phyloP scores from a whole-genome alignment of 2,888 invertebrate species.

The Neoscelio sp. region DNA sequence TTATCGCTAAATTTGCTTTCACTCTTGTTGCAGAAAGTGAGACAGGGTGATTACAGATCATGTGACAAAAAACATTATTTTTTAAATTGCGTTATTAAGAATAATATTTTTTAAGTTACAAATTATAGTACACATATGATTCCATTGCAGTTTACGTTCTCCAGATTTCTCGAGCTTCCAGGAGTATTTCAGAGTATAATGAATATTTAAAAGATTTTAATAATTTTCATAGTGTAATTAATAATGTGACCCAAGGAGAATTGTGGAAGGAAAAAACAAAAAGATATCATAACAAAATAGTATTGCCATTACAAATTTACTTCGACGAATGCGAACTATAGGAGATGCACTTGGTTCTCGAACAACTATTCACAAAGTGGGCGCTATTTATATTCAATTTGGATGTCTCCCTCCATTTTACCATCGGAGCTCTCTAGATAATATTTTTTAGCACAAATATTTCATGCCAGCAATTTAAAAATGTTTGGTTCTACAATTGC shows the following conservation, averaged over 20 bases:
- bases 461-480: slow-evolving; percentile 16
- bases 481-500: neutral
- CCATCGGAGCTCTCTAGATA: neutral
- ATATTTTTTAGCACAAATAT: slow-evolving; percentile 23
- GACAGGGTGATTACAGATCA: too few species aligned
- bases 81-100: too few species aligned
- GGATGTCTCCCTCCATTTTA: slow-evolving; percentile 6
- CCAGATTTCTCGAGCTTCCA: too few species aligned
- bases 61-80: too few species aligned
- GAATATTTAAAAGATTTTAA: too few species aligned
- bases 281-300: neutral
- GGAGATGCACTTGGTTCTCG: slow-evolving; percentile 17
- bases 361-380: slow-evolving; percentile 7
- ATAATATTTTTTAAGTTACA: too few species aligned
- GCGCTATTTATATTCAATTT: slow-evolving; percentile 15
- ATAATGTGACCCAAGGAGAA: slow-evolving; percentile 5
- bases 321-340: slow-evolving; percentile 26
- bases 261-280: slow-evolving; percentile 13
- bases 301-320: slow-evolving; percentile 23
- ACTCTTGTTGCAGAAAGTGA: too few species aligned
- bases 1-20: too few species aligned
- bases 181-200: too few species aligned
- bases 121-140: too few species aligned
- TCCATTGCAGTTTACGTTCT: too few species aligned
- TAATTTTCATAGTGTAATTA: too few species aligned